phyloP scores from a whole-genome alignment of 2,888 invertebrate species.

The Drosophila limbata region DNA sequence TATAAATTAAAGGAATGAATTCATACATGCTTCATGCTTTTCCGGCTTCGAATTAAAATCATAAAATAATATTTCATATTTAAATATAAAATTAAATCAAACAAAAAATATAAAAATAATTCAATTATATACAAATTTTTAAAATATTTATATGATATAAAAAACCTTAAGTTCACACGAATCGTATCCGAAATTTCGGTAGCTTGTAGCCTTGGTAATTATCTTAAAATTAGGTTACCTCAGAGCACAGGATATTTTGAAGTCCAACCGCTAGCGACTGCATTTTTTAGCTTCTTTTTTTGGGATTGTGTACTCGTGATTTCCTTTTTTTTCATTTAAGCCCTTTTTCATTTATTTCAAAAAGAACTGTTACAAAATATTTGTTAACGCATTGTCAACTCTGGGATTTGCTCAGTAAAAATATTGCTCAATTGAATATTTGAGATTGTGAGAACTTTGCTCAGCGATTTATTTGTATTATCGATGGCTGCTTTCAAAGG shows the following conservation, averaged over 20 bases:
- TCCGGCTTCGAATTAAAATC: no score
- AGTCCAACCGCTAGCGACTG: no score
- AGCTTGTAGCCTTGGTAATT: no score
- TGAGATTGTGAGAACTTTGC: background rate
- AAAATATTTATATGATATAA: no score
- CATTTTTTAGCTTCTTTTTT: background rate
- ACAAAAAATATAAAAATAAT: no score
- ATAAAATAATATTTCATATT: no score
- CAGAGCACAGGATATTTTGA: background rate
- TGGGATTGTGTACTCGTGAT: background rate
- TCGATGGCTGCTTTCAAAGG: slow-evolving; percentile 13
- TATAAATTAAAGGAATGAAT: no score
- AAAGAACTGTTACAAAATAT: background rate
- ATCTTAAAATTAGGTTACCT: background rate
- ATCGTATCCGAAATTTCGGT: no score
- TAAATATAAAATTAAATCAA: no score
- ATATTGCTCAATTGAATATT: slow-evolving; percentile 22
- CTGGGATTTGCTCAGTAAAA: slow-evolving; percentile 27
- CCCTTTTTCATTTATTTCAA: slow-evolving; percentile 4
- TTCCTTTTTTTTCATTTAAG: slow-evolving; percentile 6
- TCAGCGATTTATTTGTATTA: slow-evolving; percentile 11
- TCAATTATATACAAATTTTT: no score
- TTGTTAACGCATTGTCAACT: slow-evolving; percentile 34
- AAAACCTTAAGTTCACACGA: no score
- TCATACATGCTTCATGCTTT: no score